phyloP scores from a whole-genome alignment of 1,140 invertebrate genomes.

The Panagrolaimus sp. region DNA sequence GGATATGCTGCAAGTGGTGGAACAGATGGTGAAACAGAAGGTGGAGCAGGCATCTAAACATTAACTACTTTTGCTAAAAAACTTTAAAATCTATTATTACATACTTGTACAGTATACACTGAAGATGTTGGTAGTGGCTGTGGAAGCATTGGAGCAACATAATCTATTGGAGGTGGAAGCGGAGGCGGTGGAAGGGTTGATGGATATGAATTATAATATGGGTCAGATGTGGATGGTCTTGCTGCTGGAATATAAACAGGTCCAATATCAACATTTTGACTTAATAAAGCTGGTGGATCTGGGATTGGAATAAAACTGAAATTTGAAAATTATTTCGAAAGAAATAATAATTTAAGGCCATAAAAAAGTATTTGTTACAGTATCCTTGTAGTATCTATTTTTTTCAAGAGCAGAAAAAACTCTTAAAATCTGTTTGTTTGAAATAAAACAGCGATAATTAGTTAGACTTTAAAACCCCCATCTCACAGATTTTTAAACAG shows the following conservation, averaged over 20 bases:
- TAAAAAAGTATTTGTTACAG: no score
- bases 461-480: no score
- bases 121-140: neutral
- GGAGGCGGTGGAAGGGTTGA: neutral
- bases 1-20: no score
- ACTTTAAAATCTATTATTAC: conserved; percentile 2
- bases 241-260: conserved; percentile 3
- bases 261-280: neutral
- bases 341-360: no score
- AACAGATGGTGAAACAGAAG: no score
- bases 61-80: no score
- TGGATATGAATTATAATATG: neutral
- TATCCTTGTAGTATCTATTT: no score
- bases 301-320: neutral
- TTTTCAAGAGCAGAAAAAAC: no score
- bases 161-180: neutral
- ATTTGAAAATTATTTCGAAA: neutral
- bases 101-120: neutral
- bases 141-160: neutral
- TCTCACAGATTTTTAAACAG: no score
- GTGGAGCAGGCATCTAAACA: neutral
- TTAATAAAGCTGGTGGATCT: neutral
- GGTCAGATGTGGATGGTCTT: neutral
- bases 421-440: no score
- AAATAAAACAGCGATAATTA: no score